Evolutionary conservation across 2,113 vertebrate species (phyloP), one percentile per base, ranked within the genome.

Genomic region (Epinephelus lanceolatus): DNA sequence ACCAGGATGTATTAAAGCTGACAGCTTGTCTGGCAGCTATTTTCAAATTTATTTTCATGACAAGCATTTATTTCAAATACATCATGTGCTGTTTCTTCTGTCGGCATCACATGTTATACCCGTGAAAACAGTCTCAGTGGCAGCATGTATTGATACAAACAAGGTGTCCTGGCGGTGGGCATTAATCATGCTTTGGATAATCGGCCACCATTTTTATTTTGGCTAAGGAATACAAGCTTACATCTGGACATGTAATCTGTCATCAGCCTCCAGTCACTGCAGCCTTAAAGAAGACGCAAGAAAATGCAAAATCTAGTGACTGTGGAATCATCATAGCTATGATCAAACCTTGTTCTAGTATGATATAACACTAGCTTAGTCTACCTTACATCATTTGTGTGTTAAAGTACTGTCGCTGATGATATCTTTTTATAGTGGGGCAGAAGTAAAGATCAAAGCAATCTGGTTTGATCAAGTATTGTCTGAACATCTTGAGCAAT

Each of bases 101-200:
- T 76, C 45, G 59, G 30, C 71, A 63, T 89, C 77, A 85, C 84
- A 74, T 86, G 87, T 72, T 53, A 23, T 60, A 78, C 70, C 55
- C 73, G 49, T 14, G 68, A 30, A 76, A 71, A 66, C 78, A 63
- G 73, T 81, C 82, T 52, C 57, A 0, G 61, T 89, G 93, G 90
- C 91, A 89, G 80, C 82, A 51, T 18, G 86, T 52, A 87, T 86
- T 86, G 88, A 84, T 81, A 89, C 80, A 89, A 93, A 91, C 85
- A 88, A 88, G 89, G 62, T 81, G 81, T 87, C 66, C 77, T 63
- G 66, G 73, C 85, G 66, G 71, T 47, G 74, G 87, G 70, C 89
- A 94, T 95, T 89, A 90, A 94, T 95, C 93, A 94, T 89, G 75
- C 72, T 94, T 90, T 92, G 76, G 80, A 85, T 89, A 86, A 91